Conservation (phyloP, 2,113 vertebrate species). For the Pangasianodon gigas region DNA sequence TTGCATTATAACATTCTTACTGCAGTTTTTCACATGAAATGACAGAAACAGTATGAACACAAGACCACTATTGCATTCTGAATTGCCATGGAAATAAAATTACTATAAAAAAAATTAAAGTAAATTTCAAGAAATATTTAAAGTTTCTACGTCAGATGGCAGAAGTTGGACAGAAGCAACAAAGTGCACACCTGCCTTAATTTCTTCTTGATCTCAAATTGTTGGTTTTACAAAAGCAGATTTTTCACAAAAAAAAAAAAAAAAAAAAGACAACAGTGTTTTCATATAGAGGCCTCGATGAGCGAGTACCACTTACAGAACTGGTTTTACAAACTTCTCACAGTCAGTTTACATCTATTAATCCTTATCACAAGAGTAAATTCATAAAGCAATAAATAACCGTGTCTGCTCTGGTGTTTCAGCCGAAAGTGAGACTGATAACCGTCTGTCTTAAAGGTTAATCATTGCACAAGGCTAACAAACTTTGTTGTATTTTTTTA, state of each 20-base stretch:
- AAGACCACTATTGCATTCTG: not conserved
- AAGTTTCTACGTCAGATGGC: not conserved
- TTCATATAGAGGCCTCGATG: not conserved
- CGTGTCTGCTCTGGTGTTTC: not conserved
- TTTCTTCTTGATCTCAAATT: not conserved
- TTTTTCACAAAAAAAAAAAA: not conserved
- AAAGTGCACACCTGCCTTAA: not conserved
- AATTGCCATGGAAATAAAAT: not conserved
- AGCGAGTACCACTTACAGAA: not conserved
- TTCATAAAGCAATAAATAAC: slow-evolving; percentile 6
- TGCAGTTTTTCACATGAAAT: not conserved
- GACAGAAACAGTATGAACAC: not conserved
- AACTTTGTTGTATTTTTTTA: not conserved
- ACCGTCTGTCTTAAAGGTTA: slow-evolving; percentile 30
- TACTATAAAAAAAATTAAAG: not conserved
- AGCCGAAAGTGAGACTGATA: not conserved
- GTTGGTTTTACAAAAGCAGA: not conserved
- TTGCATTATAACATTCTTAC: not conserved
- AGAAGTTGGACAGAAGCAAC: not conserved
- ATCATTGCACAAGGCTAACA: not conserved
- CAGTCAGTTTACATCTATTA: not conserved
- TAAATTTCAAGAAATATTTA: not conserved
- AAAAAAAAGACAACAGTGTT: not conserved
- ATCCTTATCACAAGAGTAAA: not conserved
- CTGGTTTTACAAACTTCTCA: not conserved